Conservation (phyloP, 2,888 invertebrate genomes). For the Agriotes lineatus region DNA sequence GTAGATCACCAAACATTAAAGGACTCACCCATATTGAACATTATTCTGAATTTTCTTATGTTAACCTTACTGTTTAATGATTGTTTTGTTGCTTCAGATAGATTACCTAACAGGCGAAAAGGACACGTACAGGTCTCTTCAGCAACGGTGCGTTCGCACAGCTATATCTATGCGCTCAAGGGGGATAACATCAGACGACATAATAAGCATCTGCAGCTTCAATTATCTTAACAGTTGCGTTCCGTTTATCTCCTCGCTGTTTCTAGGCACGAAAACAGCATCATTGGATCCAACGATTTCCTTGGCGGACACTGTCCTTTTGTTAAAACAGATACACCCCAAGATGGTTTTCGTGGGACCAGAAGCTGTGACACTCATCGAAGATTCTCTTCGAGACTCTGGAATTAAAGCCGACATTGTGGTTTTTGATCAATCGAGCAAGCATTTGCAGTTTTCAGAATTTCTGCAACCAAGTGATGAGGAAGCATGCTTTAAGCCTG, state of each 20-base stretch:
- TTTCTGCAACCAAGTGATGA: slow-evolving; percentile 50
- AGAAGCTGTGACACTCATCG: slow-evolving; percentile 42
- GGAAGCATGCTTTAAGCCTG: slow-evolving; percentile 45
- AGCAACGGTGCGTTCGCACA: slow-evolving; percentile 21
- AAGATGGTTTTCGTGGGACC: slow-evolving; percentile 53
- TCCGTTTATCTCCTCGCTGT: slow-evolving; percentile 67
- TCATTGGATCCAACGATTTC: slow-evolving; percentile 55
- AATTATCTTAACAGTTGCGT: slow-evolving; percentile 66
- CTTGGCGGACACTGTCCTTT: slow-evolving; percentile 47
- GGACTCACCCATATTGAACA: too few species aligned
- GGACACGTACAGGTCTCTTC: slow-evolving; percentile 62
- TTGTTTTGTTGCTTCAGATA: slow-evolving; percentile 1
- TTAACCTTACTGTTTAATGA: too few species aligned
- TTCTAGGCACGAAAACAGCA: slow-evolving; percentile 62
- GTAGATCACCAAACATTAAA: too few species aligned
- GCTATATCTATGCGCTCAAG: slow-evolving; percentile 44
- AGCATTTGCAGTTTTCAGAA: slow-evolving; percentile 45
- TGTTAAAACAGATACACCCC: slow-evolving; percentile 51
- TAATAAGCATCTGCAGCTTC: slow-evolving; percentile 66
- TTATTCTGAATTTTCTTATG: too few species aligned
- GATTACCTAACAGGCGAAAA: slow-evolving; percentile 30
- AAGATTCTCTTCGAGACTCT: slow-evolving; percentile 46
- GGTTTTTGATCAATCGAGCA: slow-evolving; percentile 53
- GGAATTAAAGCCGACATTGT: slow-evolving; percentile 54
- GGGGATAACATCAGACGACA: slow-evolving; percentile 65